Evolutionary conservation across 2,888 invertebrate genomes (phyloP).

Genomic region (Caradrina clavipalpis): DNA sequence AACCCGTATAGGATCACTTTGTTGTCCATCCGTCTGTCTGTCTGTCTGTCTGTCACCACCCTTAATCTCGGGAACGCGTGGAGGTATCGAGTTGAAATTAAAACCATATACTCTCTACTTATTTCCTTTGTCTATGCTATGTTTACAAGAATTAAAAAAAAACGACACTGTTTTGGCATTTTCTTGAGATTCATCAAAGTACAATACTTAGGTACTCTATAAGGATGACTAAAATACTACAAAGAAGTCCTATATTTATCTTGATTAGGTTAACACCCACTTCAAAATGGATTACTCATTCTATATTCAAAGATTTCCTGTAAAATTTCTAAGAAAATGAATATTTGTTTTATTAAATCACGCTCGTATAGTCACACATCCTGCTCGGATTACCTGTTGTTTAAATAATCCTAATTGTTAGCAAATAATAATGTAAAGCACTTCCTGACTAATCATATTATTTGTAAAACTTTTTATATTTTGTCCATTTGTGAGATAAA

Average conservation of each 20-base stretch:
- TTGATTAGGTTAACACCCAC: slow-evolving; percentile 7
- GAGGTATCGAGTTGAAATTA: no score
- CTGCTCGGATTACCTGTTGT: slow-evolving; percentile 30
- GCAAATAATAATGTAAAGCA: slow-evolving; percentile 40
- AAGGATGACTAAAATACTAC: not conserved
- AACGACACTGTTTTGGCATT: not conserved
- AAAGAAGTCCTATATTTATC: not conserved
- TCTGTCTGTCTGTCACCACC: no score
- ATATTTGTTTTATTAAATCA: slow-evolving; percentile 26
- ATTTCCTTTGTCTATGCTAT: no score
- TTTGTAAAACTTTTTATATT: slow-evolving; percentile 10
- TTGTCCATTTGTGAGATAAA: slow-evolving; percentile 3
- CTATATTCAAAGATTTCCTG: slow-evolving; percentile 20
- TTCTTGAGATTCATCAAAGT: not conserved
- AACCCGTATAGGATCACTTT: no score
- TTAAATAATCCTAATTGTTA: slow-evolving; percentile 37
- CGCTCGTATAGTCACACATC: slow-evolving; percentile 21
- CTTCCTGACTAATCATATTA: slow-evolving; percentile 32
- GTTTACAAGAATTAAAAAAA: no score
- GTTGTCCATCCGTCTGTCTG: no score
- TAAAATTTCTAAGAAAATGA: slow-evolving; percentile 21
- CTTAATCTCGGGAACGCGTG: no score
- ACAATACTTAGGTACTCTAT: not conserved
- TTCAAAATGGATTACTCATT: slow-evolving; percentile 8
- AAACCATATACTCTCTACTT: no score